Evolutionary conservation across 2,797 vertebrate species (phyloP), one percentile per base, ranked within the genome.

Genomic region (Pseudocheirus occidentalis): DNA sequence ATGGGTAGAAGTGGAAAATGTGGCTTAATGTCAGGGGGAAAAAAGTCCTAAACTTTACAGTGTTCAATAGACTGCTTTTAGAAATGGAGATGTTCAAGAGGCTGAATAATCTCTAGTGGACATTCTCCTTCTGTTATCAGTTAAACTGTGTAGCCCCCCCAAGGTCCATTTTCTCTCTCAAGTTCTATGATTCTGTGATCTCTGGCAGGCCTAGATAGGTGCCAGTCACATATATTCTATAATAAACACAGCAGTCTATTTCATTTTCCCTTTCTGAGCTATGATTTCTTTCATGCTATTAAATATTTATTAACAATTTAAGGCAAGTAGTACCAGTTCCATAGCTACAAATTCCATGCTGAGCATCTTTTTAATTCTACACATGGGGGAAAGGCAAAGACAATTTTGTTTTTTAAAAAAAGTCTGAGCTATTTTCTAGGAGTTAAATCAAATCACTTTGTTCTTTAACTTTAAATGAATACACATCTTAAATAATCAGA

Each of bases 331-430:
- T 12, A 11, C 46, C 13, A 46, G 0, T 29, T 53, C 89, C 92
- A 62, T 5, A 0, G 58, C 16, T 27, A 92, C 0, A 55, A 11
- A 55, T 94, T 12, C 55, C 7, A 50, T 56, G 59, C 24, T 56
- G 89, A 81, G 94, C 90, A n/a, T 55, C 89, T 54, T 90, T 57
- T 90, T 66, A 46, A 62, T n/a, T 56, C 27, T 90, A 0, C 46
- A 58, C 52, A 27, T 59, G 87, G 40, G 40, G 94, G 89, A 91
- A 94, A 92, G 6, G 55, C 31, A 87, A 95, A 87, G 54, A 66
- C 94, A 18, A 12, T 73, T 90, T 90, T 73, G 16, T 95, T 96
- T 95, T 58, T 29, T 7, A 56, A 14, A 52, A 97, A 97, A 96
- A 98, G 90, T 95, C 53, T 66, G 66, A 40, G n/a, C 0, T 73